phyloP scores from a whole-genome alignment of 1,140 invertebrate species.

The Atta colombica region DNA sequence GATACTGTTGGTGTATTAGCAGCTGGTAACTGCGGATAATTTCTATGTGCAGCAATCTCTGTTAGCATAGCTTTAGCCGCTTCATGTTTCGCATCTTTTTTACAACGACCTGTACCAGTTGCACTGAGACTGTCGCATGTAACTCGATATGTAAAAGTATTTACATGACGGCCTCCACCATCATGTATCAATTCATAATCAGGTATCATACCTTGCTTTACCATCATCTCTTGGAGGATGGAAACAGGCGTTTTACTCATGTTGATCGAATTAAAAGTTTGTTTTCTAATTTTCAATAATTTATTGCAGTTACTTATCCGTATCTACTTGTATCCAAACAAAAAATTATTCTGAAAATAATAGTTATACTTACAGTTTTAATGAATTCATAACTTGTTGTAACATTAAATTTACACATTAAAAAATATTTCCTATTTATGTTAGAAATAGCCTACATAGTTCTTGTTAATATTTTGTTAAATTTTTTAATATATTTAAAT shows the following conservation, averaged over 20 bases:
- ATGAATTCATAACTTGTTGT: neutral
- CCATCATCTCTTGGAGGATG: conserved; percentile 91
- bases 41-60: conserved; percentile 83
- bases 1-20: conserved; percentile 74
- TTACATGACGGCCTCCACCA: conserved; percentile 91
- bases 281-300: neutral
- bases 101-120: conserved; percentile 88
- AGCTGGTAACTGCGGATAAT: conserved; percentile 79
- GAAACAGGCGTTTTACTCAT: conserved; percentile 90
- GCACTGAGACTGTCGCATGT: conserved; percentile 83
- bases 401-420: neutral
- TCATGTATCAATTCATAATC: conserved; percentile 91
- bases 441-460: too few species aligned
- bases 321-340: neutral
- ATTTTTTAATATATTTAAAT: too few species aligned
- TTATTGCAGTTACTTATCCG: neutral
- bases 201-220: conserved; percentile 88
- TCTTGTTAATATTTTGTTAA: too few species aligned
- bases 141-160: conserved; percentile 90
- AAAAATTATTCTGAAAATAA: conserved; percentile 14
- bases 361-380: neutral
- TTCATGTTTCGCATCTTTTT: conserved; percentile 91
- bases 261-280: neutral
- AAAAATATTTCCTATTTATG: too few species aligned
- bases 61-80: conserved; percentile 89